Conservation (phyloP, 2,888 invertebrate genomes). For the Drosophila gaucha region DNA sequence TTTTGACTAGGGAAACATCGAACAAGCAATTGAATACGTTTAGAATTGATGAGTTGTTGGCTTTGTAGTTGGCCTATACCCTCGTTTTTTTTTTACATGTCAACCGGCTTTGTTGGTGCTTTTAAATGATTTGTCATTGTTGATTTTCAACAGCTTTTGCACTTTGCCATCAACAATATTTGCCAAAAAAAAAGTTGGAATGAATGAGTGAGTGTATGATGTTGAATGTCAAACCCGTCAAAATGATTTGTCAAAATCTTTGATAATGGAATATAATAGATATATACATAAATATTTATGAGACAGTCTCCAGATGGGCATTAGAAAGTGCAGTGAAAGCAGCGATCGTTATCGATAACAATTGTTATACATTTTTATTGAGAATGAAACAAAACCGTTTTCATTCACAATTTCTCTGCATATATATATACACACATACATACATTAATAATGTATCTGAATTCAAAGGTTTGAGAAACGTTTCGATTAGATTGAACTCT, state of each 20-base stretch:
- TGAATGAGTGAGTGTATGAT: conserved; percentile 32
- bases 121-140: conserved; percentile 24
- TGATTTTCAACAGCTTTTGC: conserved; percentile 39
- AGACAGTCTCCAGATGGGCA: conserved; percentile 5
- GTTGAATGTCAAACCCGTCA: conserved; percentile 23
- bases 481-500: conserved; percentile 22
- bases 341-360: conserved; percentile 25
- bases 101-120: background rate
- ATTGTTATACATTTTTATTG: background rate
- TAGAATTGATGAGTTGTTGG: conserved; percentile 5
- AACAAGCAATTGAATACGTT: background rate
- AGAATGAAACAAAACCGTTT: conserved; percentile 55
- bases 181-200: conserved; percentile 12
- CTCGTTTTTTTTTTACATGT: background rate
- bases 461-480: background rate
- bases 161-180: conserved; percentile 29
- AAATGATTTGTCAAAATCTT: conserved; percentile 24
- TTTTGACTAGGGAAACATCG: background rate
- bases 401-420: conserved; percentile 10
- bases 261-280: conserved; percentile 21
- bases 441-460: background rate
- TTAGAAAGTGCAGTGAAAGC: conserved; percentile 77
- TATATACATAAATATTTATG: conserved; percentile 15
- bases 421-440: background rate
- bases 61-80: conserved; percentile 3